Conservation (phyloP, 2,113 vertebrate genomes). For the Cochlearius cochlearius region DNA sequence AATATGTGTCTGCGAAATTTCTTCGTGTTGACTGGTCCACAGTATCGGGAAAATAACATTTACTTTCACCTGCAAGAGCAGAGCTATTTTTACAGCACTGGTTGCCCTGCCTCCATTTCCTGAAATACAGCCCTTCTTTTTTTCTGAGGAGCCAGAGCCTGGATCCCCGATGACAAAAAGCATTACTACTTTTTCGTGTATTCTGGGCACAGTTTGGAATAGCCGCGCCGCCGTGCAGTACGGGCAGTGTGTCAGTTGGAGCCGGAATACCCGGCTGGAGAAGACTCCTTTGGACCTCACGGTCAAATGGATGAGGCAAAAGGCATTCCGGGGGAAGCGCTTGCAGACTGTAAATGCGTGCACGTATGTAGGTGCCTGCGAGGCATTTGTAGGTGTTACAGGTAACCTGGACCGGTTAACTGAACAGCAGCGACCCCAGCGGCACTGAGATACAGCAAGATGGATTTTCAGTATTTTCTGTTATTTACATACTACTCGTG, state of each 20-base stretch:
- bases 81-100: background rate
- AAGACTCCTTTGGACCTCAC: background rate
- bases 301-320: background rate
- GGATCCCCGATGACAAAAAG: background rate
- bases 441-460: background rate
- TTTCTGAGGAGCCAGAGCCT: background rate
- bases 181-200: background rate
- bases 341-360: background rate
- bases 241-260: accelerated
- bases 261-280: background rate
- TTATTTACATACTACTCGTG: background rate
- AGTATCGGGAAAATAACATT: background rate
- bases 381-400: background rate
- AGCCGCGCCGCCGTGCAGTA: background rate
- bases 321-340: background rate
- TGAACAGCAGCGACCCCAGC: background rate
- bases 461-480: background rate
- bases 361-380: background rate
- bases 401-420: background rate
- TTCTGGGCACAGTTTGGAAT: background rate
- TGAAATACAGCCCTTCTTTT: background rate
- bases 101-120: background rate
- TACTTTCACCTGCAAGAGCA: background rate
- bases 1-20: background rate
- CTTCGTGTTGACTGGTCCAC: background rate